Evolutionary conservation across 1,140 invertebrate species (phyloP).

Genomic region (Arctopsyche grandis): DNA sequence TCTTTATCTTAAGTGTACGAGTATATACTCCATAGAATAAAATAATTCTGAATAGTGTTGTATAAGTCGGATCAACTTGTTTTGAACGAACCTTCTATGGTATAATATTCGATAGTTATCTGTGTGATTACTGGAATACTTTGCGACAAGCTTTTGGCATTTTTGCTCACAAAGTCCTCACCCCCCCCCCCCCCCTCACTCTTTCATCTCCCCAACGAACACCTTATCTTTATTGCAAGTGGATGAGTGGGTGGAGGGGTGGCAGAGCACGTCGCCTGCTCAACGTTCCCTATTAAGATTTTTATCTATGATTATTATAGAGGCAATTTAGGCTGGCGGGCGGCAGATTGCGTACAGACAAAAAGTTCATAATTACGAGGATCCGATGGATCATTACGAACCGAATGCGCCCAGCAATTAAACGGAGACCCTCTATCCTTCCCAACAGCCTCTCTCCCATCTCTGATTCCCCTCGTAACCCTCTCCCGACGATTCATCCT

Average conservation of each 20-base stretch:
- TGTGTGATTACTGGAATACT: too few relatives aligned
- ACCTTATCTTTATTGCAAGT: not conserved
- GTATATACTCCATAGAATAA: too few relatives aligned
- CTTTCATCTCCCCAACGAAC: too few relatives aligned
- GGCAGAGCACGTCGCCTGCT: not conserved
- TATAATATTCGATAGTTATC: too few relatives aligned
- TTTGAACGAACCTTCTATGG: too few relatives aligned
- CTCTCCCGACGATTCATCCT: not conserved
- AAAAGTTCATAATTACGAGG: conserved; percentile 37
- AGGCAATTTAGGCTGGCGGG: conserved; percentile 28
- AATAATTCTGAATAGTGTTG: too few relatives aligned
- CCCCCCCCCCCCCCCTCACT: too few relatives aligned
- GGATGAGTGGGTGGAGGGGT: not conserved
- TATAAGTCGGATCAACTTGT: too few relatives aligned
- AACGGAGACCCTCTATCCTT: not conserved
- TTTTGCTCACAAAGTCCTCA: too few relatives aligned
- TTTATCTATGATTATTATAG: conserved; percentile 41
- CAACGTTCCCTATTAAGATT: conserved; percentile 33
- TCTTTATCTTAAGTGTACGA: too few relatives aligned
- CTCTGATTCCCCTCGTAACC: not conserved
- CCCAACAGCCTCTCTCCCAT: not conserved
- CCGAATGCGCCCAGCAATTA: conserved; percentile 19
- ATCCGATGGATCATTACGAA: conserved; percentile 36
- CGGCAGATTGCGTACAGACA: conserved; percentile 31
- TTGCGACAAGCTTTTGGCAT: too few relatives aligned